These are phyloP conservation scores for Polyommatus icarus DNA, from an alignment of 2,888 invertebrate genomes.

Conservation along the genomic window DNA sequence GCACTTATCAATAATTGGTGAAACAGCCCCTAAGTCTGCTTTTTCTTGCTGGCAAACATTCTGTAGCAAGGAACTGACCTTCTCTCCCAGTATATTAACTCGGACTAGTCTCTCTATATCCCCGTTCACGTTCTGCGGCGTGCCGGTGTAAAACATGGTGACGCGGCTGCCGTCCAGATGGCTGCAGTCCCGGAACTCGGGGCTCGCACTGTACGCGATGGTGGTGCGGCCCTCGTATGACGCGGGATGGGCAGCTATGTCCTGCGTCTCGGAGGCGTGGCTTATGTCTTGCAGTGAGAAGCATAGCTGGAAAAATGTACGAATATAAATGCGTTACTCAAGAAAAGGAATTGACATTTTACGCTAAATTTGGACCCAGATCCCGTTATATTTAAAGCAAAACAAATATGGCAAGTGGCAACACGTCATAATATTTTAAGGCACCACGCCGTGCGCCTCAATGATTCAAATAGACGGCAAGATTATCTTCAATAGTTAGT, in stretches of 20 bases:
- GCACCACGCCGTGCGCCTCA: no score
- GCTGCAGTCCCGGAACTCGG: slow-evolving; percentile 47
- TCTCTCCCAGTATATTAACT: slow-evolving; percentile 53
- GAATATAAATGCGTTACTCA: not conserved
- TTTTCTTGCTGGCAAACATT: no score
- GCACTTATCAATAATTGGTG: no score
- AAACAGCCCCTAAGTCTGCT: no score
- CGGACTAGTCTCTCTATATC: slow-evolving; percentile 50
- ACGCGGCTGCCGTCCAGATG: slow-evolving; percentile 49
- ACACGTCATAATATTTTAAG: no score
- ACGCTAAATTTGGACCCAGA: no score
- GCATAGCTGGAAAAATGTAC: slow-evolving; percentile 52
- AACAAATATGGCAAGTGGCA: no score
- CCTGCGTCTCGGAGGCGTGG: slow-evolving; percentile 54
- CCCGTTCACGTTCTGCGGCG: slow-evolving; percentile 47
- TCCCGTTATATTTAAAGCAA: no score
- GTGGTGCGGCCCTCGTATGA: slow-evolving; percentile 56
- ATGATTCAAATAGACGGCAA: no score
- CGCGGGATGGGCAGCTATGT: slow-evolving; percentile 55
- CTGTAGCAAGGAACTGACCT: slow-evolving; percentile 46
- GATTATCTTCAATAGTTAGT: no score
- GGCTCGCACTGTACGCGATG: slow-evolving; percentile 47
- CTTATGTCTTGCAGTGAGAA: slow-evolving; percentile 55
- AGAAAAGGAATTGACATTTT: not conserved
- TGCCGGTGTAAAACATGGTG: slow-evolving; percentile 54